Base-by-base conservation (phyloP, 2,888 invertebrate genomes). In the Polydrusus cervinus region DNA sequence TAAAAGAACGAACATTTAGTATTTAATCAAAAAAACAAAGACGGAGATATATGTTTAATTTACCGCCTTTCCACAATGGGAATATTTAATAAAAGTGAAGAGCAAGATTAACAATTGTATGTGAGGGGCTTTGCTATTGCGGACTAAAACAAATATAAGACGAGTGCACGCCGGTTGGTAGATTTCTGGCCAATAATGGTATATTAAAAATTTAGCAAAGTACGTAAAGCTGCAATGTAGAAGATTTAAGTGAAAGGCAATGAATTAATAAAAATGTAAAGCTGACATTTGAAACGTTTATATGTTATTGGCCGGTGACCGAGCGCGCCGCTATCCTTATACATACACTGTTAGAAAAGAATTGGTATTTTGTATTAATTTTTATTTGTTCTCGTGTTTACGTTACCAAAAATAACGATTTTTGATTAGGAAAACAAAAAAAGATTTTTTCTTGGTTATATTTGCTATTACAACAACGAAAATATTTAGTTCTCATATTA, bases 11-110 rank as follows among this genome's bases (percentile, higher is more conserved):
- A 60, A n/a, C 57, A 14, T 55, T 30, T 34, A 38, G 38, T 9
- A 38, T 60, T 60, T 60, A 60, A 60, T 60, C 14, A 38, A 67
- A 71, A 65, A 71, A 71, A 49, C 47, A 55, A 65, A 65, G 51
- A 71, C 55, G 53, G 53, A 53, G 40, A 67, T 60, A 25, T 25
- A 75, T 75, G 61, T 76, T 76, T 76, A 76, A 76, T 77, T 74
- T 68, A 66, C 49, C 38, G n/a, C 53, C 60, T 53, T 16, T n/a
- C 64, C 62, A 61, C 78, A 78, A 78, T 78, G 47, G 78, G 78
- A 78, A 78, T 78, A 78, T 75, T 73, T 78, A 78, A 78, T 75
- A 78, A 78, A 75, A 75, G 75, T 66, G 71, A 55, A 71, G 71
- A 67, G 72, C 75, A 66, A 75, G 78, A 78, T 78, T 78, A 78